A percentile compares a stretch with the other conserved stretches of the same genome.
phyloP scores from a whole-genome alignment of 2,113 vertebrate species.

The Lepus timidus region DNA sequence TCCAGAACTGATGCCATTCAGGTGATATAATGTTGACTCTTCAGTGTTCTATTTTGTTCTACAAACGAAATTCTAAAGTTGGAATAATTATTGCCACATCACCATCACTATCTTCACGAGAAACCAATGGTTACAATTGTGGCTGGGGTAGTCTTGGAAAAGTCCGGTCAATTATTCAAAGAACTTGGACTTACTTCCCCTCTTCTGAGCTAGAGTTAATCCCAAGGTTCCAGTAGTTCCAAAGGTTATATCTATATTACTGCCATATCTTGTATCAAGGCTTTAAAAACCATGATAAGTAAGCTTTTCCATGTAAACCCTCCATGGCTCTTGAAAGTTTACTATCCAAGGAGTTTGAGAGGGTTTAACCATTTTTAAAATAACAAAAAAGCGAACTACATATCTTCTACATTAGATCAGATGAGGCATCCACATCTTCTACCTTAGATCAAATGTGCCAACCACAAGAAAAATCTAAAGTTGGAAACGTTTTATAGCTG shows the following conservation, averaged over 20 bases:
- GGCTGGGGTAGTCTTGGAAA: background rate
- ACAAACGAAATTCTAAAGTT: background rate
- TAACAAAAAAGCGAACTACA: background rate
- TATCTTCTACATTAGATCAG: background rate
- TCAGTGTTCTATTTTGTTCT: background rate
- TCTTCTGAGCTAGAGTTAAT: background rate
- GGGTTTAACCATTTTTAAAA: background rate
- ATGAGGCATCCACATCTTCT: background rate
- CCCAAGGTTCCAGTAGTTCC: background rate
- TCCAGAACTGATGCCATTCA: background rate
- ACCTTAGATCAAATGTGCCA: background rate
- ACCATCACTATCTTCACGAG: background rate
- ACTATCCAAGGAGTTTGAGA: background rate
- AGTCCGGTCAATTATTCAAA: background rate
- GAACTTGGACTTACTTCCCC: background rate
- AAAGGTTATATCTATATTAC: background rate
- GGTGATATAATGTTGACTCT: background rate
- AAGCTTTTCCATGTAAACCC: background rate
- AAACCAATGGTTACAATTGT: background rate
- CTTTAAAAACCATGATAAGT: constrained; percentile 22
- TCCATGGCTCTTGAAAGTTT: background rate
- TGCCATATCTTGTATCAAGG: background rate
- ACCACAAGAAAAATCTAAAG: background rate
- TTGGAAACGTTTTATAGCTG: background rate
- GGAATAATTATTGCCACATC: background rate